These are phyloP conservation scores for Xerus inauris DNA, from an alignment of 2,113 vertebrate species.

Conservation along the genomic window DNA sequence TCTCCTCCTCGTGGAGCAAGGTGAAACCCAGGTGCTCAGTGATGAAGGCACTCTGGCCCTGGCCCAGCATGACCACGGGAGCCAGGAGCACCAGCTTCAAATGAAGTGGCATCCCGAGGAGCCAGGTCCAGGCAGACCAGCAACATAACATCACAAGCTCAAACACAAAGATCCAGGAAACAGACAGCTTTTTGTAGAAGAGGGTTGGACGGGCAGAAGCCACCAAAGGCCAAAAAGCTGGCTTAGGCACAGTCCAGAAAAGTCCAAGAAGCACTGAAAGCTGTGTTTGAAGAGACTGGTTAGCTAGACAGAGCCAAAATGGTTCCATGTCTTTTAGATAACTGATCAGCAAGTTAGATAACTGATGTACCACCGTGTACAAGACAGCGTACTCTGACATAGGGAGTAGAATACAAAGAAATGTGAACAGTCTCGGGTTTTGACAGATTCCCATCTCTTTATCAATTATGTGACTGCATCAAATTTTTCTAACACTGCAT, in stretches of 20 bases:
- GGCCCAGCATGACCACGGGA: not conserved
- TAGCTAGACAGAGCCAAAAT: not conserved
- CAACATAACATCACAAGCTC: accelerated
- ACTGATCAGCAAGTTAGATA: not conserved
- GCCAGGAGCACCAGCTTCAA: not conserved
- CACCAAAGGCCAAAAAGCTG: not conserved
- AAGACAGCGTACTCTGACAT: not conserved
- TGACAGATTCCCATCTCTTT: not conserved
- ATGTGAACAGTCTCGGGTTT: not conserved
- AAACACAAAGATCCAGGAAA: not conserved
- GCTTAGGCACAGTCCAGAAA: not conserved
- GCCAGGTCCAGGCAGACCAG: too few relatives aligned
- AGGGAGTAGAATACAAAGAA: not conserved
- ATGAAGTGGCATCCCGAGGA: too few relatives aligned
- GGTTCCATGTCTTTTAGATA: not conserved
- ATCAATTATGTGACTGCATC: not conserved
- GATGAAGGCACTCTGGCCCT: accelerated
- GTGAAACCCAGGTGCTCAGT: not conserved
- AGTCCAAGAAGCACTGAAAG: not conserved
- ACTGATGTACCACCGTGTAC: not conserved
- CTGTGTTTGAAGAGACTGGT: not conserved
- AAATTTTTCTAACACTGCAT: not conserved
- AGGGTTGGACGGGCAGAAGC: accelerated
- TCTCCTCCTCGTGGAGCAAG: too few relatives aligned
- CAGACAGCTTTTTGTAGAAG: not conserved